Conservation (phyloP, 2,888 invertebrate genomes). For the Acrobasis consociella region DNA sequence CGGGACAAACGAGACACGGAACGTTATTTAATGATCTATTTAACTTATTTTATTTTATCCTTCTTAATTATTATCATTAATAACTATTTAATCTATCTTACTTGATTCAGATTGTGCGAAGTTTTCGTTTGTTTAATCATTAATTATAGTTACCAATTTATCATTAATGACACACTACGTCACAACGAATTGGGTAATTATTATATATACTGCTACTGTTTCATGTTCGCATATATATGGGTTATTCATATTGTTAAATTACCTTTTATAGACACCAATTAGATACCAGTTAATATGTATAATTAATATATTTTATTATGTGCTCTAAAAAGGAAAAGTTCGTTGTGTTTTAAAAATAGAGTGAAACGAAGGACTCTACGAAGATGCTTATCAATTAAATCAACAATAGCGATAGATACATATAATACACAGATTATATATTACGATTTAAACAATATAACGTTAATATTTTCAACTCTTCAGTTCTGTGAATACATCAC, state of each 20-base stretch:
- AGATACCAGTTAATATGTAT: conserved; percentile 44
- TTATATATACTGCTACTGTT: conserved; percentile 59
- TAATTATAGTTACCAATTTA: conserved; percentile 48
- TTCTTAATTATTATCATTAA: conserved; percentile 56
- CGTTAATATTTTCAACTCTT: conserved; percentile 79
- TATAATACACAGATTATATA: conserved; percentile 70
- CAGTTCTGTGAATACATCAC: conserved; percentile 83
- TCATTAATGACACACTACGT: conserved; percentile 72
- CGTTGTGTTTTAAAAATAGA: conserved; percentile 63
- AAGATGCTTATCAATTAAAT: conserved; percentile 76
- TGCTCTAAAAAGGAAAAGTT: conserved; percentile 57
- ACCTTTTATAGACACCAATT: conserved; percentile 77
- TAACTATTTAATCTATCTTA: conserved; percentile 69
- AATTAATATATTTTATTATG: conserved; percentile 56
- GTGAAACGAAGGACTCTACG: conserved; percentile 43
- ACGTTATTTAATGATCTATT: conserved; percentile 40
- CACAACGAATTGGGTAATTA: conserved; percentile 59
- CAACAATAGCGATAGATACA: conserved; percentile 75
- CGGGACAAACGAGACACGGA: conserved; percentile 36
- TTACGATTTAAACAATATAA: conserved; percentile 76
- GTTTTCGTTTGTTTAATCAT: conserved; percentile 65
- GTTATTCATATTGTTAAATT: conserved; percentile 50
- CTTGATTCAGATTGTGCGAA: conserved; percentile 79
- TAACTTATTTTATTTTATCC: conserved; percentile 49
- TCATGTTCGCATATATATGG: conserved; percentile 54